Conservation (phyloP, 1,140 invertebrate species). For the Brachionus manjavacas region DNA sequence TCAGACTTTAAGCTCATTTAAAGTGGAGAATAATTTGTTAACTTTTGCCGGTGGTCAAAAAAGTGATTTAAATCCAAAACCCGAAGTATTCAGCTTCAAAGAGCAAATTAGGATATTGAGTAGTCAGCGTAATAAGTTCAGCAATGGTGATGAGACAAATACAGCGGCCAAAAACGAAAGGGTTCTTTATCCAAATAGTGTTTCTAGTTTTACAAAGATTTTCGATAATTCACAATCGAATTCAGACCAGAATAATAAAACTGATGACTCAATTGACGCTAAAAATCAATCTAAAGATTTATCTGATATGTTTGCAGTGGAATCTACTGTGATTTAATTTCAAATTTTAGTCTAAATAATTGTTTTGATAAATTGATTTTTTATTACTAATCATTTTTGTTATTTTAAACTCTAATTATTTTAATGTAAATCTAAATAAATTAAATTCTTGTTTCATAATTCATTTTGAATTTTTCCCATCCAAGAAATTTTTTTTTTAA, state of each 20-base stretch:
- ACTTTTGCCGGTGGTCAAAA: slow-evolving; percentile 27
- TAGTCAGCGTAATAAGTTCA: background rate
- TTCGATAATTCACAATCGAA: slow-evolving; percentile 1
- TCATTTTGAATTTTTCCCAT: background rate
- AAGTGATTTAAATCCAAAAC: background rate
- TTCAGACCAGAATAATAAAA: background rate
- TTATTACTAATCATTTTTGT: background rate
- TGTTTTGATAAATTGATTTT: background rate
- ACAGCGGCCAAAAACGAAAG: background rate
- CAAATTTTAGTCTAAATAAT: slow-evolving; percentile 15
- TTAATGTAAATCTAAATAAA: background rate
- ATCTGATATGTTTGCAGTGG: slow-evolving; percentile 36
- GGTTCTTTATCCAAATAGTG: background rate
- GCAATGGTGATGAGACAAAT: background rate
- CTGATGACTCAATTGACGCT: background rate
- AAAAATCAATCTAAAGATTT: slow-evolving; percentile 9
- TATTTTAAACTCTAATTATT: background rate
- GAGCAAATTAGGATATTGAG: slow-evolving; percentile 2
- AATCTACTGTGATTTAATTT: slow-evolving; percentile 31
- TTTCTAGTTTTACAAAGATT: slow-evolving; percentile 16
- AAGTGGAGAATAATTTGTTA: slow-evolving; percentile 24
- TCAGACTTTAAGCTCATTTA: background rate
- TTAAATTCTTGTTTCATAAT: background rate
- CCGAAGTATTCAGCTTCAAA: slow-evolving; percentile 16
- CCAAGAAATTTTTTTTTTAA: too few relatives aligned